Conservation (phyloP, 1,140 invertebrate species). For the Yoshiicerus persimilis region DNA sequence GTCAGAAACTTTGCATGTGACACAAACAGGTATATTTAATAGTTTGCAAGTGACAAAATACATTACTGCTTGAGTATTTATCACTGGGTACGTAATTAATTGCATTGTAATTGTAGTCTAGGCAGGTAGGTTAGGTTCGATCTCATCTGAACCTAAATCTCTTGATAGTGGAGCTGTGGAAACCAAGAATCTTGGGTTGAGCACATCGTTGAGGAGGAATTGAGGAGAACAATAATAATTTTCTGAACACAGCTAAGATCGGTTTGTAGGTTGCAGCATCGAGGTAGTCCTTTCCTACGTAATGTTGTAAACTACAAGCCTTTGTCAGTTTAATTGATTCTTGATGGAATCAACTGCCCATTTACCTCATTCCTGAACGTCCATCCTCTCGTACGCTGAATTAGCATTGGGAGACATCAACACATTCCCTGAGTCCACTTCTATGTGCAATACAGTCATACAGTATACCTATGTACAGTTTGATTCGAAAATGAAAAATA, state of each 20-base stretch:
- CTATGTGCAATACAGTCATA: not conserved
- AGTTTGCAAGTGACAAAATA: not conserved
- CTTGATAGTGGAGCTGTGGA: not conserved
- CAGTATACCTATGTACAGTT: not conserved
- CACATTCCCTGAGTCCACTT: not conserved
- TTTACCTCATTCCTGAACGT: not conserved
- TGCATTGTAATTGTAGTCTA: not conserved
- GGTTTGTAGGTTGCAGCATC: not conserved
- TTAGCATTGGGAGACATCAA: not conserved
- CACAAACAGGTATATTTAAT: not conserved
- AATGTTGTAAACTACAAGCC: not conserved
- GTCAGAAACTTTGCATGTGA: not conserved
- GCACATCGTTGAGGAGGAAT: not conserved
- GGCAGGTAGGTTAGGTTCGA: not conserved
- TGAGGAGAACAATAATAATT: not conserved
- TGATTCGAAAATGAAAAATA: not conserved
- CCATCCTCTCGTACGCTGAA: not conserved
- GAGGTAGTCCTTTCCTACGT: not conserved
- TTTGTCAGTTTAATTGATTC: conserved; percentile 17
- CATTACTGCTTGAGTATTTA: not conserved
- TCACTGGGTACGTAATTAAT: not conserved
- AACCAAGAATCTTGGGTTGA: not conserved
- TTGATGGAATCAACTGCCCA: conserved; percentile 7
- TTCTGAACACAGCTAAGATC: not conserved
- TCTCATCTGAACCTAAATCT: not conserved